Evolutionary conservation across 2,888 invertebrate genomes (phyloP).

Genomic region (Chirona hameri): DNA sequence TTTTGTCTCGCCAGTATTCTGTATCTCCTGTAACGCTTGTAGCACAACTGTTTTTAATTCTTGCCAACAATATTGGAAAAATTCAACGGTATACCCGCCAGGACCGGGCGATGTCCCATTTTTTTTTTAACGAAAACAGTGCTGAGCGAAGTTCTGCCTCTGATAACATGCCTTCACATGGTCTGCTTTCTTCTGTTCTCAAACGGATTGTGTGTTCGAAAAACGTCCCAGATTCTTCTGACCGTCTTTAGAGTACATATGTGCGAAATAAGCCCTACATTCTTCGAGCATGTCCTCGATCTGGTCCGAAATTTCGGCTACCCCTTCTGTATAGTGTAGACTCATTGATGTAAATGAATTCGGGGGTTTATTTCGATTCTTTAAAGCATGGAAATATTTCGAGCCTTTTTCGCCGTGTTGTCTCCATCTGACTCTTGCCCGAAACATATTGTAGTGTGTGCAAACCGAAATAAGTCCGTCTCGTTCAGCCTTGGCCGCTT

Average conservation of each 20-base stretch:
- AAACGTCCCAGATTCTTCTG: not conserved
- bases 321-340: no score
- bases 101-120: not conserved
- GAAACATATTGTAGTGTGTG: not conserved
- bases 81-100: not conserved
- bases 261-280: not conserved
- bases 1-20: not conserved
- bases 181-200: not conserved
- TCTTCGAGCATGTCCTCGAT: not conserved
- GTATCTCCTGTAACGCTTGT: not conserved
- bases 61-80: not conserved
- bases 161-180: not conserved
- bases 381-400: no score
- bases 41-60: not conserved
- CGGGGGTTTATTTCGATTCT: no score
- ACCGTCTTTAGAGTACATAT: not conserved
- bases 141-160: not conserved
- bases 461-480: not conserved
- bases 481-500: not conserved
- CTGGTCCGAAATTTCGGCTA: not conserved
- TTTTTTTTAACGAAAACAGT: not conserved
- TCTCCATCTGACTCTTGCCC: not conserved
- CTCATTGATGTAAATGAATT: no score
- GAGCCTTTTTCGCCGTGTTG: not conserved
- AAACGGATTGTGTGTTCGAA: not conserved